A percentile compares a stretch with the other conserved stretches of the same genome.
These are phyloP conservation scores for Tiphia femorata DNA, from an alignment of 2,888 invertebrate genomes.

Conservation along the genomic window DNA sequence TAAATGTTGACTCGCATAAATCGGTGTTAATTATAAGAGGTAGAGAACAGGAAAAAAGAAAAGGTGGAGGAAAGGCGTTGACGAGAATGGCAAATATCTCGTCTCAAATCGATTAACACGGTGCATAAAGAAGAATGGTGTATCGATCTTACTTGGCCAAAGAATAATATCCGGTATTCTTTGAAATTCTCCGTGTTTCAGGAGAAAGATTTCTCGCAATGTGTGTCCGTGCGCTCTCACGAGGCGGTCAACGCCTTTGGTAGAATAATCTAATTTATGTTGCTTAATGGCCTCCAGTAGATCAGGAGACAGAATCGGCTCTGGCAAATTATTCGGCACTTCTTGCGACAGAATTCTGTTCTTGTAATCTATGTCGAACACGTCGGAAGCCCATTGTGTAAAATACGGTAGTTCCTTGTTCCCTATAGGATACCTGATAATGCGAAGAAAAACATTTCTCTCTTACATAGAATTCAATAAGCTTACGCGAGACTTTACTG, in stretches of 20 bases:
- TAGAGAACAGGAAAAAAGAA: too few species aligned
- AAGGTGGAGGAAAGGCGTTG: too few species aligned
- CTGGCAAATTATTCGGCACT: conserved; percentile 76
- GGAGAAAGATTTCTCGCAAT: conserved; percentile 85
- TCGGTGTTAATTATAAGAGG: too few species aligned
- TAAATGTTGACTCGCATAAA: too few species aligned
- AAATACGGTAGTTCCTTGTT: conserved; percentile 82
- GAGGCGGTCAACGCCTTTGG: conserved; percentile 85
- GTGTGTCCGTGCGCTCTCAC: conserved; percentile 95
- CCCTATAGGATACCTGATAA: conserved; percentile 82
- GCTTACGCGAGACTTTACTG: too few species aligned
- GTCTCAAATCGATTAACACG: too few species aligned
- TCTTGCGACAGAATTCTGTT: conserved; percentile 69
- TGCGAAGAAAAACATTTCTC: too few species aligned
- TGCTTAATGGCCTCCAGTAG: conserved; percentile 74
- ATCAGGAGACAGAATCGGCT: conserved; percentile 74
- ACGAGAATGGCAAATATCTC: too few species aligned
- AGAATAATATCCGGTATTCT: conserved; percentile 94
- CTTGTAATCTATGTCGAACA: conserved; percentile 77
- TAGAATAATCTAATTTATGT: conserved; percentile 74
- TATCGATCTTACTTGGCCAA: conserved; percentile 82
- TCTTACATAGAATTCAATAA: too few species aligned
- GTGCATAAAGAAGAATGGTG: background rate
- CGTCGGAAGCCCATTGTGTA: conserved; percentile 82
- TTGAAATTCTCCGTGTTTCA: conserved; percentile 81